Conservation (phyloP, 1,140 invertebrate species). For the Ceratina australensis region DNA sequence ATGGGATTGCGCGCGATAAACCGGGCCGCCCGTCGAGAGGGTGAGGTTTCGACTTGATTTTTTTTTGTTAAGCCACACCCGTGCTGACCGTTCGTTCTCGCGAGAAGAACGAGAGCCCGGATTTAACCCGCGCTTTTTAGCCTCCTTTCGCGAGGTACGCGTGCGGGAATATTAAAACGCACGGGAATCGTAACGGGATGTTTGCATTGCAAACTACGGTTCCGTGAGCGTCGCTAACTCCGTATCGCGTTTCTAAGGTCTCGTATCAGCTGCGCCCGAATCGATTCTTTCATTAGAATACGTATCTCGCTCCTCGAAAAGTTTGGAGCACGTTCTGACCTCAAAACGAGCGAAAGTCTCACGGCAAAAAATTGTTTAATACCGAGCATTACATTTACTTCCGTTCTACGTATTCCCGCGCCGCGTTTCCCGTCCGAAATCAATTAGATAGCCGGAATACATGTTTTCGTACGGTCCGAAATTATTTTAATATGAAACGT, state of each 20-base stretch:
- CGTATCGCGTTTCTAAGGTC: not conserved
- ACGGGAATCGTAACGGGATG: constrained; percentile 5
- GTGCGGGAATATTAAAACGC: constrained; percentile 5
- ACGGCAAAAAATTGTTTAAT: not conserved
- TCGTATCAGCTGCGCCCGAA: not conserved
- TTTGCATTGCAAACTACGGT: constrained; percentile 30
- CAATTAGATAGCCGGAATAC: too few relatives aligned
- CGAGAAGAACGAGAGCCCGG: not conserved
- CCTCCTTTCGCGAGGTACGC: not conserved
- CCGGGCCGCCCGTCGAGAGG: not conserved
- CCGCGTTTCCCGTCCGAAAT: too few relatives aligned
- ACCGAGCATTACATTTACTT: too few relatives aligned
- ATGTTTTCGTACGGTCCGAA: too few relatives aligned
- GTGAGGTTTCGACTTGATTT: not conserved
- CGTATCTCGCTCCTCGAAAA: not conserved
- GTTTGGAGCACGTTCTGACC: too few relatives aligned
- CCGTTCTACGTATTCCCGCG: too few relatives aligned
- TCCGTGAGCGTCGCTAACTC: not conserved
- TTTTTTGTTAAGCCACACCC: not conserved
- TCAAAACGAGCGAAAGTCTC: not conserved
- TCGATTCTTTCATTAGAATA: constrained; percentile 9
- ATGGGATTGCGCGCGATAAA: constrained; percentile 40
- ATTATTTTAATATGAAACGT: too few relatives aligned
- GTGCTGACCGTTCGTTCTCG: not conserved
- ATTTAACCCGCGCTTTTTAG: not conserved